Base-by-base conservation (phyloP, 2,888 invertebrate species). In the Cheilosia scutellata region DNA sequence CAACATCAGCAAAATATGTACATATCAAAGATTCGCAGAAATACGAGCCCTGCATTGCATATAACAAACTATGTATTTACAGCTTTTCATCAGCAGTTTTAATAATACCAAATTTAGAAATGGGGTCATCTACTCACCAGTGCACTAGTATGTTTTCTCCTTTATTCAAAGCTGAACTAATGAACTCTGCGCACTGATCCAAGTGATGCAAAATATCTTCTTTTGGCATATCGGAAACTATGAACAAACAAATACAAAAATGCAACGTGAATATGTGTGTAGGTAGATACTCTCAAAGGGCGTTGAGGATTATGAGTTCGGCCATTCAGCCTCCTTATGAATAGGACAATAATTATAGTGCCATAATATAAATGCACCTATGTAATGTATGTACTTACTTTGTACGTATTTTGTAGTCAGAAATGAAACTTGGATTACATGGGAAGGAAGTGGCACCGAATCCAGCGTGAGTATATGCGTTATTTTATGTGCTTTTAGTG, bases 171-270 rank as follows among this genome's bases (percentile, higher is more conserved):
- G 96, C 96, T 82, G 94, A 92, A 87, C 94, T 94, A 79, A 98
- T 97, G 89, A 97, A 98, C 4, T 94, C 93, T 89, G 95, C 95
- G 70, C 96, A 95, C 58, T 96, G 95, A 87, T 96, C 96, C 87
- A 98, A 95, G 89, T 96, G 95, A 87, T 95, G 95, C 51, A 98
- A 93, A 47, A 98, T 93, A 92, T 98, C 98, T 90, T 97, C 97
- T 89, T 96, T 95, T 0, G 97, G 96, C 91, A 96, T 95, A 92
- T 97, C 97, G 0, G 96, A 95, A 90, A 97, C 95, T 95, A 90
- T 13, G 57, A 33, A 20, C 42, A 33, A 55, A 65, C 55, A 29
- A 25, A 87, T 87, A 89, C 58, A 55, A 66, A 79, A 72, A 63
- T 47, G 55, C 53, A 66, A 80, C 11, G 60, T 44, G 33, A 66